Conservation (phyloP, 2,113 vertebrate genomes). For the Danionella cerebrum region DNA sequence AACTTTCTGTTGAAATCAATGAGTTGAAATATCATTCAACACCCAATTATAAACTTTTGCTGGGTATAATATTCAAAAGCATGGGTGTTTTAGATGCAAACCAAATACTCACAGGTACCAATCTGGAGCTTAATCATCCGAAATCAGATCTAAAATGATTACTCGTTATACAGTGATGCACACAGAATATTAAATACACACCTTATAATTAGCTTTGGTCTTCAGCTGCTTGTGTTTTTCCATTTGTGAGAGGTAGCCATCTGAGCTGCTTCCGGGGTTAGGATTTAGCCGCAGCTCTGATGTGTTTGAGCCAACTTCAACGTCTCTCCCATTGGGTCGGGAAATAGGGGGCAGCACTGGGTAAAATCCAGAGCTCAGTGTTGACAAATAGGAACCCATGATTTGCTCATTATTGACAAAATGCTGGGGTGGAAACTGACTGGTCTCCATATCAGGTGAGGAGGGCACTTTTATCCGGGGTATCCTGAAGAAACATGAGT, state of each 20-base stretch:
- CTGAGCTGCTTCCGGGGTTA: slow-evolving; percentile 55
- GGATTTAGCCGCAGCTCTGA: slow-evolving; percentile 11
- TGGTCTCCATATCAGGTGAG: slow-evolving; percentile 11
- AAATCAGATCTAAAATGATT: too few species aligned
- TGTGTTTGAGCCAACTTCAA: slow-evolving; percentile 24
- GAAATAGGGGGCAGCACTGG: slow-evolving; percentile 61
- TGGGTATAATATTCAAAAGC: too few species aligned
- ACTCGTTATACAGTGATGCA: too few species aligned
- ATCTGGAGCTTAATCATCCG: too few species aligned
- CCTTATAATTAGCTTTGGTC: slow-evolving; percentile 62
- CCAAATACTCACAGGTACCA: too few species aligned
- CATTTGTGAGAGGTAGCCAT: slow-evolving; percentile 61
- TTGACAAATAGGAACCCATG: background rate
- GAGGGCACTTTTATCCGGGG: slow-evolving; percentile 18
- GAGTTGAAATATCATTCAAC: too few species aligned
- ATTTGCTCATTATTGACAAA: slow-evolving; percentile 17
- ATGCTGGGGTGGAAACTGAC: slow-evolving; percentile 32
- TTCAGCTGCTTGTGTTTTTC: slow-evolving; percentile 58
- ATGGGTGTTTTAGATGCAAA: too few species aligned
- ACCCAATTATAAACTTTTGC: too few species aligned
- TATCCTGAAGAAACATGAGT: slow-evolving; percentile 40
- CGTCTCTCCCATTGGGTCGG: slow-evolving; percentile 31
- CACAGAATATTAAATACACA: slow-evolving; percentile 37
- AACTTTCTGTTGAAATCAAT: too few species aligned
- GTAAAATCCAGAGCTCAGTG: slow-evolving; percentile 24